Percentiles rank a stretch among this genome's conserved stretches.
phyloP scores from a whole-genome alignment of 2,113 vertebrate species.

The Anoura caudifer region DNA sequence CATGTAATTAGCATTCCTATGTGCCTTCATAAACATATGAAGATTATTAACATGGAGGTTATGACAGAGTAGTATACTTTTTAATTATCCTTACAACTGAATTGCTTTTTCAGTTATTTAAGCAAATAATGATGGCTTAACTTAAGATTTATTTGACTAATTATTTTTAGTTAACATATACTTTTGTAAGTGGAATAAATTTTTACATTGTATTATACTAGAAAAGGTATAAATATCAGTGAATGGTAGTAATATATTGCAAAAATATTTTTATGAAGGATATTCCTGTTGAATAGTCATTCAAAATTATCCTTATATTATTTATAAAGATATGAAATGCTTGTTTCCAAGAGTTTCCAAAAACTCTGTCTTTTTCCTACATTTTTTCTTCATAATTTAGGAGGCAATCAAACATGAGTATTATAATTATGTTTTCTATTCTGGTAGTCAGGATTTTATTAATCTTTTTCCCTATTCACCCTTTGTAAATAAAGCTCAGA shows the following conservation, averaged over 20 bases:
- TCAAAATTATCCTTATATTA: neutral
- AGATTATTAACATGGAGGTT: conserved; percentile 16
- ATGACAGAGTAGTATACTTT: neutral
- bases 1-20: conserved; percentile 38
- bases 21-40: neutral
- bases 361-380: neutral
- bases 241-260: neutral
- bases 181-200: neutral
- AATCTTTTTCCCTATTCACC: neutral
- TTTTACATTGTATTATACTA: conserved; percentile 14
- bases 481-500: conserved; percentile 16
- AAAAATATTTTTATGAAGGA: neutral
- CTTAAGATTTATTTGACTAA: neutral
- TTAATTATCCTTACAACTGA: conserved; percentile 35
- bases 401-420: neutral
- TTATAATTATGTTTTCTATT: neutral
- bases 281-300: neutral
- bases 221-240: neutral
- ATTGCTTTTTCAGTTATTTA: conserved; percentile 28
- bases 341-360: neutral
- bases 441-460: neutral
- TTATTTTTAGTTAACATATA: neutral
- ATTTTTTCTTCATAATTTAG: conserved; percentile 30
- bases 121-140: neutral
- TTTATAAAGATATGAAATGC: conserved; percentile 22